phyloP scores from a whole-genome alignment of 2,888 invertebrate species.

The Pediacus dermestoides region DNA sequence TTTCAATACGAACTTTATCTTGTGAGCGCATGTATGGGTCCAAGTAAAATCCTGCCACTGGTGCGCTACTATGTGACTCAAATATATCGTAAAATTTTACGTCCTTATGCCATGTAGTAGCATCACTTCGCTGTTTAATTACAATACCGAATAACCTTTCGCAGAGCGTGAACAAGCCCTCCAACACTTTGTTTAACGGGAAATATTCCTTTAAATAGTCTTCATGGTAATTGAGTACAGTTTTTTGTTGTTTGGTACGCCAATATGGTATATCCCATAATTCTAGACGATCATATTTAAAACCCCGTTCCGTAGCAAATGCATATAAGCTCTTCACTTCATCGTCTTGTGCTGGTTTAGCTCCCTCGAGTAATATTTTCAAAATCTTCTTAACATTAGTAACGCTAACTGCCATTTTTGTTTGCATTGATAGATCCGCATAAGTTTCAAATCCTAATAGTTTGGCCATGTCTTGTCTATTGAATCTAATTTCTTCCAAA shows the following conservation, averaged over 20 bases:
- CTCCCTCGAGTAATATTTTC: conserved; percentile 62
- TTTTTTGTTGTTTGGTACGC: conserved; percentile 70
- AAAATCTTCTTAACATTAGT: conserved; percentile 71
- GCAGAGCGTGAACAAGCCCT: conserved; percentile 71
- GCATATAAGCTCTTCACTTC: conserved; percentile 69
- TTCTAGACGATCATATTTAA: conserved; percentile 61
- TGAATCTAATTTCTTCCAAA: conserved; percentile 72
- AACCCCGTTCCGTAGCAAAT: conserved; percentile 73
- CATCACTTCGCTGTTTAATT: conserved; percentile 63
- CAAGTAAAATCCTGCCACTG: conserved; percentile 79
- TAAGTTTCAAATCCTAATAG: conserved; percentile 75
- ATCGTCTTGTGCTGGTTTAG: conserved; percentile 69
- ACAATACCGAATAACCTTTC: conserved; percentile 74
- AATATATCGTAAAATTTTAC: conserved; percentile 79
- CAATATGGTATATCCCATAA: conserved; percentile 87
- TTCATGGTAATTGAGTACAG: conserved; percentile 66
- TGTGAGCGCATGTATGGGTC: conserved; percentile 73
- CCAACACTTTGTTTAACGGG: conserved; percentile 74
- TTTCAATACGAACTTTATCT: conserved; percentile 59
- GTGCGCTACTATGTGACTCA: conserved; percentile 61
- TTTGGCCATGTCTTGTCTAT: conserved; percentile 68
- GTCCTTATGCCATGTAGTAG: conserved; percentile 80
- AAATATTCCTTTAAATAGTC: conserved; percentile 76
- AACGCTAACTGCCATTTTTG: conserved; percentile 84
- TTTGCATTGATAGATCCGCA: conserved; percentile 87